phyloP scores from a whole-genome alignment of 2,888 invertebrate genomes.

The Ceramica pisi region DNA sequence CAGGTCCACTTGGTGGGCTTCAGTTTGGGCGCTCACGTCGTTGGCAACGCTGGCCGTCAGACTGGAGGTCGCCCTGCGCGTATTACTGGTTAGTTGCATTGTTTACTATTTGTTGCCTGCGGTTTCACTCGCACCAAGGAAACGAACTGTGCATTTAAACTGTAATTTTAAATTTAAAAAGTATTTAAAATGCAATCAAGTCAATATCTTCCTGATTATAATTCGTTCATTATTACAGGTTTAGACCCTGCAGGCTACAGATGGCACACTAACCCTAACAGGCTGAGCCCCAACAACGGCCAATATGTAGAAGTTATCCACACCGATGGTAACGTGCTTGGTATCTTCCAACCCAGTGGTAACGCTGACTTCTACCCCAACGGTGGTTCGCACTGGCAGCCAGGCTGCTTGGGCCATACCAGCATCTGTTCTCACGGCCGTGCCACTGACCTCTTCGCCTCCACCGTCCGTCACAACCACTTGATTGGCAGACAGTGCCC shows the following conservation, averaged over 20 bases:
- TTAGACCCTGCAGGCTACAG: conserved; percentile 71
- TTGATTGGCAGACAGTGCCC: conserved; percentile 72
- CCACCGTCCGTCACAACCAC: conserved; percentile 73
- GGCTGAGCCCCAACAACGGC: conserved; percentile 68
- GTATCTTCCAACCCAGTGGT: conserved; percentile 71
- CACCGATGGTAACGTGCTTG: conserved; percentile 75
- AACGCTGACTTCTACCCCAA: conserved; percentile 80
- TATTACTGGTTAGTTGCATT: conserved; percentile 74
- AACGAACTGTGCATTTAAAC: not conserved
- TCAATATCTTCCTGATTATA: too few species aligned
- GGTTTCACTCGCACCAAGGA: not conserved
- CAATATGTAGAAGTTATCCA: conserved; percentile 79
- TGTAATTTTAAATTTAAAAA: too few species aligned
- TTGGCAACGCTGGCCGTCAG: conserved; percentile 79
- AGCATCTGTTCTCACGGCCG: conserved; percentile 79
- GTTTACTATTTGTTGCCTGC: not conserved
- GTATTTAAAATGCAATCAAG: not conserved
- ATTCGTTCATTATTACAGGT: conserved; percentile 60
- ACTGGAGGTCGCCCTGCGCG: conserved; percentile 69
- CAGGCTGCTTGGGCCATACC: conserved; percentile 71
- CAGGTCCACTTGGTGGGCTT: conserved; percentile 85
- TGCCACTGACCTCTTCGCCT: conserved; percentile 73
- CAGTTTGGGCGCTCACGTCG: conserved; percentile 87
- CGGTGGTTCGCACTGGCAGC: conserved; percentile 76
- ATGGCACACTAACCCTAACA: conserved; percentile 69